Evolutionary conservation across 2,797 vertebrate species (phyloP), one percentile per base, ranked within the genome.

Genomic region (Artibeus jamaicensis): DNA sequence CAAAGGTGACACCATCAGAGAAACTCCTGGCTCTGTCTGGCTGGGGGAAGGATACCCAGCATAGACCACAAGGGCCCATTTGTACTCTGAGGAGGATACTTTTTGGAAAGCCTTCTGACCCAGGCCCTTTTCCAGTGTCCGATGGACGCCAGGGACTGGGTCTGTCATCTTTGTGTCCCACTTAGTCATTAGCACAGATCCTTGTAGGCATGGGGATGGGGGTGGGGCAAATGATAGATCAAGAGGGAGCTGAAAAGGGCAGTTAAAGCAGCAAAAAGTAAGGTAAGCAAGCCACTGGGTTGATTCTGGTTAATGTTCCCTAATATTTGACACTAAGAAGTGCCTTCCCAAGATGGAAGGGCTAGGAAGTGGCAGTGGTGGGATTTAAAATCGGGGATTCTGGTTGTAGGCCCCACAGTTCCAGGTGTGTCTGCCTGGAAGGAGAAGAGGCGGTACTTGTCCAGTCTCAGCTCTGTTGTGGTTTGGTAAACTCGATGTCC

Each of bases 1-100:
- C 67, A 39, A 48, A 73, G 32, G 42, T 55, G 85, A 81, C n/a
- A 16, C 26, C 21, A n/a, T 77, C 46, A 68, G 48, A 91, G 76
- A 79, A 82, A 19, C 84, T 88, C 77, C 16, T 16, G 32, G 55
- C 62, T 8, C 1, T 78, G 4, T 55, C 48, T 55, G 0, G 7
- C 68, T 55, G 42, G 71, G 59, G 53, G 26, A 22, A 73, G 34
- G 39, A 19, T 50, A 3, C 24, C 21, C 32, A 24, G 19, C 0
- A 0, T 24, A 42, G 62, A 59, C 42, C 29, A 19, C 2, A 1
- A 0, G 12, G 53, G 19, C 68, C n/a, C 32, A 26, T 26, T 29
- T 77, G 34, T 19, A 59, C 9, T 83, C 59, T 44, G 15, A 4
- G 6, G 11, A 77, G 71, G 88, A 48, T 79, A 48, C 59, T 86